phyloP scores from a whole-genome alignment of 2,797 vertebrate genomes.

The Eulemur albifrons region DNA sequence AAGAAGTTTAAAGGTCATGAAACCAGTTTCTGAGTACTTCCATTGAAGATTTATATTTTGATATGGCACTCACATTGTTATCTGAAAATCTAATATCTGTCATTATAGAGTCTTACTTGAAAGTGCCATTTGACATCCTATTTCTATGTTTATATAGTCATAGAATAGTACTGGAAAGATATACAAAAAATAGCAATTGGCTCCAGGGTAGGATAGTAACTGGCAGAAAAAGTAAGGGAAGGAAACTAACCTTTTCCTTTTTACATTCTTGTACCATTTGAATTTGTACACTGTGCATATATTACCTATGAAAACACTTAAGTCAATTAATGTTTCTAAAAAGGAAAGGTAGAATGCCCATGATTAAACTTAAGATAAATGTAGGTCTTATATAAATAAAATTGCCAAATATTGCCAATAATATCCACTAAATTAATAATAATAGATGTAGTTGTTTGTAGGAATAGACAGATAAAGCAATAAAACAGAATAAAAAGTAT shows the following conservation, averaged over 20 bases:
- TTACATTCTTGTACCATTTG: not conserved
- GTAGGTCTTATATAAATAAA: not conserved
- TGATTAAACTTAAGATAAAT: constrained; percentile 22
- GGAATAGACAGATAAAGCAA: not conserved
- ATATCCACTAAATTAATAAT: not conserved
- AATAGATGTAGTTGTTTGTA: not conserved
- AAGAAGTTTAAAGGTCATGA: not conserved
- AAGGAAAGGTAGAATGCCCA: not conserved
- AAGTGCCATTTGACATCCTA: not conserved
- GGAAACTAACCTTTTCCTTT: not conserved
- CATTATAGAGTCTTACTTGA: not conserved
- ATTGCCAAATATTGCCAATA: not conserved
- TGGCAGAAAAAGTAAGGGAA: not conserved
- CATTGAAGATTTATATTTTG: not conserved
- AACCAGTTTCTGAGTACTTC: not conserved
- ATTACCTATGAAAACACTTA: not conserved
- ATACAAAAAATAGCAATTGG: not conserved
- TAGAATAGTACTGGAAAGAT: not conserved
- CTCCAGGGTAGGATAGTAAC: not conserved
- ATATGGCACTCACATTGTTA: not conserved
- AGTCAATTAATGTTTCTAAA: not conserved
- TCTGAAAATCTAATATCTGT: not conserved
- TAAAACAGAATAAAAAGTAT: not conserved
- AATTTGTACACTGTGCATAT: not conserved
- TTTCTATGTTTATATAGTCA: not conserved